A percentile compares a stretch with the other conserved stretches of the same genome.
These are phyloP conservation scores for Sparus aurata DNA, from an alignment of 2,797 vertebrate genomes.

Conservation along the genomic window DNA sequence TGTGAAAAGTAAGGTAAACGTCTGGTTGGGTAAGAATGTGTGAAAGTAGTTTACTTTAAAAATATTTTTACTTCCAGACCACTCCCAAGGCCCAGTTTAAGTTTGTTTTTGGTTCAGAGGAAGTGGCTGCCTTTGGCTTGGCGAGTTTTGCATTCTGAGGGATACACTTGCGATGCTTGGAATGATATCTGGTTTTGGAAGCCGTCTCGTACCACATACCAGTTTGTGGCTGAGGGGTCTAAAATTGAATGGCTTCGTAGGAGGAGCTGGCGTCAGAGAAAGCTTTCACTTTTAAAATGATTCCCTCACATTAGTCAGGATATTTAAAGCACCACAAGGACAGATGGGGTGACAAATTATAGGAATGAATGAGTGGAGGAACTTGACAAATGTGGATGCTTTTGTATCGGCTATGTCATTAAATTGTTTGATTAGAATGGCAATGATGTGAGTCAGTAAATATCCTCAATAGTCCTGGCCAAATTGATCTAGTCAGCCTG, in stretches of 20 bases:
- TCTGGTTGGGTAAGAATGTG: neutral
- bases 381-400: too few species aligned
- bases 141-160: constrained; percentile 68
- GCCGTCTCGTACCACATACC: constrained; percentile 65
- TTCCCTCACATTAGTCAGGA: constrained; percentile 12
- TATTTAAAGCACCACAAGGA: neutral
- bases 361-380: too few species aligned
- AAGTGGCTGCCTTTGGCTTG: constrained; percentile 80
- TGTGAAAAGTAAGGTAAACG: constrained; percentile 2
- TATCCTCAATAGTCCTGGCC: neutral
- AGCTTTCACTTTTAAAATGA: constrained; percentile 36
- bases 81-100: constrained; percentile 58
- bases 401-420: too few species aligned
- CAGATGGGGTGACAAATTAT: too few species aligned
- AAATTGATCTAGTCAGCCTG: neutral
- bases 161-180: constrained; percentile 83
- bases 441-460: neutral
- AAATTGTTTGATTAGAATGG: too few species aligned
- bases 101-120: constrained; percentile 55
- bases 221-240: constrained; percentile 78
- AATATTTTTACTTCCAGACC: constrained; percentile 52
- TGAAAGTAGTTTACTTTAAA: constrained; percentile 29
- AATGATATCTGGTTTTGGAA: constrained; percentile 80
- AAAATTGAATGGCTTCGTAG: constrained; percentile 68
- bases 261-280: constrained; percentile 53